These are phyloP conservation scores for Drosophila pruinosa DNA, from an alignment of 1,140 invertebrate genomes.

Conservation along the genomic window DNA sequence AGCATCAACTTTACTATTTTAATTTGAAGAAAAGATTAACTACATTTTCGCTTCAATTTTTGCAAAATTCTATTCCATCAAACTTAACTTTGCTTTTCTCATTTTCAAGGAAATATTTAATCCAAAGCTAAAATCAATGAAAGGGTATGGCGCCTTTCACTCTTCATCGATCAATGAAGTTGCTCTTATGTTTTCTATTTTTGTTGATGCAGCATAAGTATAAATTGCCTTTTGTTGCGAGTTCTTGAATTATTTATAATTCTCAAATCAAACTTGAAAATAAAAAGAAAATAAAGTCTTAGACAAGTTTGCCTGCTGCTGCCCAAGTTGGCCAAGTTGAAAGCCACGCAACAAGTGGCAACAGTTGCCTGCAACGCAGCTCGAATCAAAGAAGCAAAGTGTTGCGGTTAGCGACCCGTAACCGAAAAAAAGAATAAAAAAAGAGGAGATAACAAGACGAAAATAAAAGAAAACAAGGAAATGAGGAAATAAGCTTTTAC, in stretches of 20 bases:
- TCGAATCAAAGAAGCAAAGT: constrained; percentile 10
- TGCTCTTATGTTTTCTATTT: neutral
- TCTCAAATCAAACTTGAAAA: constrained; percentile 30
- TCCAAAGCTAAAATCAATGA: neutral
- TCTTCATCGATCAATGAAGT: neutral
- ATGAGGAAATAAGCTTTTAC: constrained; percentile 22
- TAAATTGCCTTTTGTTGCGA: constrained; percentile 19
- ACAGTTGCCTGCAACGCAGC: constrained; percentile 24
- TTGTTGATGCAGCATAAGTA: constrained; percentile 14
- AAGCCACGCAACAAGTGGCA: constrained; percentile 39
- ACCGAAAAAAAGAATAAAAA: neutral
- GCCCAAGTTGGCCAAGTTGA: constrained; percentile 12
- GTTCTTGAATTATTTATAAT: constrained; percentile 37
- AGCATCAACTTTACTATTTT: too few relatives aligned
- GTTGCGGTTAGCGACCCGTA: constrained; percentile 37
- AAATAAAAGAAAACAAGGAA: constrained; percentile 8
- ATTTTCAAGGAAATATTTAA: too few relatives aligned
- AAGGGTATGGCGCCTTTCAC: neutral
- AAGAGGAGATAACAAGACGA: neutral
- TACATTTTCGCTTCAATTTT: too few relatives aligned
- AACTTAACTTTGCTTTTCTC: too few relatives aligned
- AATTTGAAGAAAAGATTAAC: too few relatives aligned
- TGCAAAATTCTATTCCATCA: too few relatives aligned
- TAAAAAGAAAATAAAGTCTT: constrained; percentile 1
- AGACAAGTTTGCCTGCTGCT: constrained; percentile 2